A percentile compares a stretch with the other conserved stretches of the same genome.
Conservation (phyloP, 2,888 invertebrate species). For the Dorcus hopei region DNA sequence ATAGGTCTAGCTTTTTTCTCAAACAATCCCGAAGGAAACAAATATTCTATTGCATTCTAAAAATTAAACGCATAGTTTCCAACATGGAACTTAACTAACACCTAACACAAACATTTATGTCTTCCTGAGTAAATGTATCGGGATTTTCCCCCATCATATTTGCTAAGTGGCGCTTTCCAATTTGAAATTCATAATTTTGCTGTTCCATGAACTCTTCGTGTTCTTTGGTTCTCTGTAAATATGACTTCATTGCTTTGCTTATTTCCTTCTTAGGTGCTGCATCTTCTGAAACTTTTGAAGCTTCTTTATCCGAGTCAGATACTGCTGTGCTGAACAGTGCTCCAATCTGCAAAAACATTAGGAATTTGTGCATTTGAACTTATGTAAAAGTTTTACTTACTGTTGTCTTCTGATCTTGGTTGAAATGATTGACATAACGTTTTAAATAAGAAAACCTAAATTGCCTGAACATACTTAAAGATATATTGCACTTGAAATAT, state of each 20-base stretch:
- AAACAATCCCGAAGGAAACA: slow-evolving; percentile 93
- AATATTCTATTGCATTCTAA: slow-evolving; percentile 83
- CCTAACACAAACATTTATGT: slow-evolving; percentile 66
- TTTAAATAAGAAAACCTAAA: too few species aligned
- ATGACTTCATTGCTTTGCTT: slow-evolving; percentile 87
- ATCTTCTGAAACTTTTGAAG: slow-evolving; percentile 2
- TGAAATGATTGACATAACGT: too few species aligned
- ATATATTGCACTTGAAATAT: too few species aligned
- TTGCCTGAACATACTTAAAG: too few species aligned
- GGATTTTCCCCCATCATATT: slow-evolving; percentile 98
- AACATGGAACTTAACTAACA: not conserved
- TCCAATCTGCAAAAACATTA: not conserved
- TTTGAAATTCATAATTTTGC: slow-evolving; percentile 76
- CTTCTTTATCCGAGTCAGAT: not conserved
- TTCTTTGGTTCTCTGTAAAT: slow-evolving; percentile 75
- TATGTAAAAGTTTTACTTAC: too few species aligned
- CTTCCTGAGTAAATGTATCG: slow-evolving; percentile 81
- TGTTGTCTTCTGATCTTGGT: too few species aligned
- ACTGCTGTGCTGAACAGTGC: not conserved
- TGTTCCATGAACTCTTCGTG: slow-evolving; percentile 82
- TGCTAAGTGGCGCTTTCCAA: slow-evolving; percentile 93
- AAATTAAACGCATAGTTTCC: slow-evolving; percentile 23
- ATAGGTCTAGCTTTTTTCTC: slow-evolving; percentile 82
- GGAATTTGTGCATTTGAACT: too few species aligned
- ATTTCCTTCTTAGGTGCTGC: slow-evolving; percentile 42